Evolutionary conservation across 2,113 vertebrate genomes (phyloP).

Genomic region (Scortum barcoo): DNA sequence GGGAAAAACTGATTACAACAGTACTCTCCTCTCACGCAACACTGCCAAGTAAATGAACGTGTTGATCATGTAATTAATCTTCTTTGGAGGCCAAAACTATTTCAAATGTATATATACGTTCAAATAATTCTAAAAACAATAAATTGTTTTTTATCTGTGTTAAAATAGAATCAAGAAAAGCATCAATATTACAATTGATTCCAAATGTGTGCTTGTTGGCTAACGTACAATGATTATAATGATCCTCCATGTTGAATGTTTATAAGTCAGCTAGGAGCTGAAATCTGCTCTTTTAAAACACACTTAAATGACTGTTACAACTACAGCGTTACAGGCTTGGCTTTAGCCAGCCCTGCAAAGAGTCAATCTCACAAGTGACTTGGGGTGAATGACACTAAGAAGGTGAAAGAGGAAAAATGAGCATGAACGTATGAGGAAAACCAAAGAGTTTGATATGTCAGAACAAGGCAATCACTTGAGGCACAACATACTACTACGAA

Average conservation of each 20-base stretch:
- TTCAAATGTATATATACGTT: too few species aligned
- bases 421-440: neutral
- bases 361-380: slow-evolving; percentile 25
- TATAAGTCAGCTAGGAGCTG: neutral
- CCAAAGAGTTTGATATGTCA: slow-evolving; percentile 7
- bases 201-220: too few species aligned
- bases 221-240: neutral
- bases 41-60: too few species aligned
- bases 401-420: neutral
- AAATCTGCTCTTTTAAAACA: slow-evolving; percentile 5
- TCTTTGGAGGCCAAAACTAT: too few species aligned
- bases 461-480: neutral
- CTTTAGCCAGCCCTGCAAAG: slow-evolving; percentile 11
- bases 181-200: too few species aligned
- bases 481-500: neutral
- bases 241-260: neutral
- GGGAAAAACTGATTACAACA: too few species aligned
- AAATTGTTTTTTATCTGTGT: too few species aligned
- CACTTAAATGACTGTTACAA: neutral
- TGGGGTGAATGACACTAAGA: neutral
- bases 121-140: too few species aligned
- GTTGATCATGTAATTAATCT: too few species aligned
- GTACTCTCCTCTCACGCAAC: too few species aligned
- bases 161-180: too few species aligned
- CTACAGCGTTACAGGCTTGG: neutral